Base-by-base conservation (phyloP, 2,797 vertebrate species). In the Hybognathus amarus region DNA sequence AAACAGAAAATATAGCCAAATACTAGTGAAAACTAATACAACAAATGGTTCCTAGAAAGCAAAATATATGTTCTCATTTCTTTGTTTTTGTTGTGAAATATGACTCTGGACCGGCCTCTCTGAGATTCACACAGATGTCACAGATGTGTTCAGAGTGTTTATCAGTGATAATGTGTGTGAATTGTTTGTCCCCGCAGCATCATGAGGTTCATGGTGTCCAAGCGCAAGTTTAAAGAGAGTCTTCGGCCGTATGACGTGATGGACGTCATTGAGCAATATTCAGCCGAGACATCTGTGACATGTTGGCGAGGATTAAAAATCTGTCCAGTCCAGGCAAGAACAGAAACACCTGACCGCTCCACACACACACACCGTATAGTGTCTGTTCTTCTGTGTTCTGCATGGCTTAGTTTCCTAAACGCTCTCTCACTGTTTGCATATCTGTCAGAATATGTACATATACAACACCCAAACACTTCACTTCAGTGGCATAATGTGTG, bases 201-300 rank as follows among this genome's bases (percentile, higher is more conserved):
- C 85, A 99, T 99, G 97, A 93, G 96, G 67, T 99, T 99, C 89
- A 95, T 99, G 88, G 98, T 99, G 87, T 97, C 98, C 81, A 99
- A 99, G 90, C 92, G 98, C 85, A 99, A 99, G 90, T 99, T 99
- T 86, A 99, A 99, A 89, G 98, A 99, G 93, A 99, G 97, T 85
- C 94, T 99, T 8, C 94, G 98, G 40, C 98, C 98, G 0, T 99
- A 99, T 0, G 98, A 99, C 0, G 98, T 99, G 79, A 99, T 99
- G 97, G 98, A 99, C 0, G 98, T 99, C 87, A 99, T 99, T 0
- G 98, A 99, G 86, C 98, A 99, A 90, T 99, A 99, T 70, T 99
- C 98, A 0, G 98, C 98, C 0, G 98, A n/a, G 98, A 80, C 98
- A 99, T 89, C 91, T 99, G n/a, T 91, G 98, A 99, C 92, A 99